phyloP scores from a whole-genome alignment of 2,797 vertebrate species.

The Caiman crocodilus region DNA sequence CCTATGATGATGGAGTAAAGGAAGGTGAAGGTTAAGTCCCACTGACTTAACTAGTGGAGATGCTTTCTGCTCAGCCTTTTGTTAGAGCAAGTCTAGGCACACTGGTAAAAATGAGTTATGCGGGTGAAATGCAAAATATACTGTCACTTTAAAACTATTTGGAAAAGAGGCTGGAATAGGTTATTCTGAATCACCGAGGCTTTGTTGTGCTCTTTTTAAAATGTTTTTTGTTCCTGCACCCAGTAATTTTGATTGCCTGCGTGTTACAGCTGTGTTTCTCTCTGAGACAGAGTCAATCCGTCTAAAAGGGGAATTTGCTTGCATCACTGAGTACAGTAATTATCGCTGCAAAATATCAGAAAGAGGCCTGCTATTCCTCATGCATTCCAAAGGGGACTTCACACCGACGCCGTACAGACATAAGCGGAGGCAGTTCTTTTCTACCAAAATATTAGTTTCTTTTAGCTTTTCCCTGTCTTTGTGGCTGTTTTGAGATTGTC shows the following conservation, averaged over 20 bases:
- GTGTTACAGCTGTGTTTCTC: not conserved
- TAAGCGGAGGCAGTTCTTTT: not conserved
- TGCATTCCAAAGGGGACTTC: not conserved
- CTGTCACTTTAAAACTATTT: constrained; percentile 51
- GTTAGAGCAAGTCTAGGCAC: constrained; percentile 32
- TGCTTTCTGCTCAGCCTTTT: not conserved
- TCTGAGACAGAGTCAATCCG: not conserved
- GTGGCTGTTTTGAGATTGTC: not conserved
- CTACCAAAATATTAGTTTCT: not conserved
- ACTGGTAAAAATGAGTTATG: constrained; percentile 39
- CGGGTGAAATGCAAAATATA: not conserved
- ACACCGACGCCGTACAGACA: not conserved
- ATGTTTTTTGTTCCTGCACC: not conserved
- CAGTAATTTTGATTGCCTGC: not conserved
- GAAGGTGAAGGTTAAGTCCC: not conserved
- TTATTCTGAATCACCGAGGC: constrained; percentile 46
- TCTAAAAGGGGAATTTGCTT: not conserved
- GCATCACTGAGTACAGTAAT: not conserved
- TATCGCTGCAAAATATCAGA: not conserved
- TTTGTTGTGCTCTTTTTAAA: not conserved
- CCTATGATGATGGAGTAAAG: not conserved
- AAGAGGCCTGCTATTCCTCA: not conserved
- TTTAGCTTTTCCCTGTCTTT: not conserved
- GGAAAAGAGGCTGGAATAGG: constrained; percentile 10
- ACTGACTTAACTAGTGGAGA: not conserved